Evolutionary conservation across 1,140 invertebrate genomes (phyloP), one percentile per base, ranked within the genome.

Genomic region (Drosophila funebris): DNA sequence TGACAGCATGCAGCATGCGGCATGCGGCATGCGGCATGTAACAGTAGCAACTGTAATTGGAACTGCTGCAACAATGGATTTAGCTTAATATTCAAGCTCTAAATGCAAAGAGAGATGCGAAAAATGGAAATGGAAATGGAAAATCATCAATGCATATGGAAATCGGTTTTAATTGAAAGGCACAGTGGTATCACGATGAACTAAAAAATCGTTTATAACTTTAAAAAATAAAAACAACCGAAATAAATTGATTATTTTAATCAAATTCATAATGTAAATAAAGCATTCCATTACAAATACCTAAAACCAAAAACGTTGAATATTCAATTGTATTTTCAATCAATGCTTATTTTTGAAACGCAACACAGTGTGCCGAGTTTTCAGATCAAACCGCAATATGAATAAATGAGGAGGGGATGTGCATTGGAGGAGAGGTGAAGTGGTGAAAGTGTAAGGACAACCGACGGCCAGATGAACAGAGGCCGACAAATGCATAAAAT

Each of bases 401-500:
- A 14, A 44, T 41, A 52, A 36, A 36, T 16, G 20, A 53, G 27
- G 43, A 27, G n/a, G 18, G 44, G 22, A 56, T 16, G n/a, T 7
- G 24, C 31, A 69, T 33, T 33, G 37, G 54, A 20, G 8, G 11
- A 41, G 39, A 62, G 50, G 66, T 64, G 24, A 37, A 67, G 43
- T 14, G 53, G 36, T 60, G 41, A 76, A 70, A 76, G 46, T 44
- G 62, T 43, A 72, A 52, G 58, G 31, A 85, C 73, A 76, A 46
- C 66, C 41, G 56, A 46, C 29, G 37, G 18, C 16, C 18, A 24
- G 29, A 58, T 62, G 52, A 72, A 76, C 52, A 64, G 64, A 68
- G 80, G 37, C 67, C 69, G 68, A 72, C 63, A 80, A 80, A 84
- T 83, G 72, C 76, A 62, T 52, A 75, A 84, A 83, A 76, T 85